Base-by-base conservation (phyloP, 2,113 vertebrate genomes). In the Reinhardtius hippoglossoides region DNA sequence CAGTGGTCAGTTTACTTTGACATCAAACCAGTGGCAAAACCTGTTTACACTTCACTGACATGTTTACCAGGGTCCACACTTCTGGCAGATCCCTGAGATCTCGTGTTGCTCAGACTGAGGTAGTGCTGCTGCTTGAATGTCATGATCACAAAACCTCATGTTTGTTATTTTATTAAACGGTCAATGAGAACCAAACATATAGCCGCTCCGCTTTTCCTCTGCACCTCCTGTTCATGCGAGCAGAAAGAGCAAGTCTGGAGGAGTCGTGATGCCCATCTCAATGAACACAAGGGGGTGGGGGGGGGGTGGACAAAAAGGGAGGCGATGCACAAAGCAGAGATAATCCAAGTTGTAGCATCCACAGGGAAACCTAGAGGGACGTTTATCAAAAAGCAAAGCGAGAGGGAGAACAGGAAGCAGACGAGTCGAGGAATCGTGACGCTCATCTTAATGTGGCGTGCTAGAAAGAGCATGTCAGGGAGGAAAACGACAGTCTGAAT, bases 231-330 rank as follows among this genome's bases (percentile, higher is more conserved):
- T 78, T 91, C 92, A 92, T 85, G 84, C 2, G 57, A 90, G 80
- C 85, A 87, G 87, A 90, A 88, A 76, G 78, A 84, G 81, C 20
- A 71, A 90, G 89, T 86, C 92, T 93, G 81, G 76, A 66, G 82
- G 83, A 92, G 88, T 91, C 92, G 90, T 93, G 94, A 94, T 86
- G 85, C 88, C 85, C 91, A 93, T 94, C 85, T 93, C 86, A 93
- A 94, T 93, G 92, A 91, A 16, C 13, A 60, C 37, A 35, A 67
- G 66, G 40, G 57, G 21, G 64, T 60, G 40, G 56, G 72, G 67
- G 60, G n/a, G n/a, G n/a, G n/a, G 71, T 60, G 73, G 72, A 76
- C 81, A 40, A 79, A 81, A 42, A 37, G 21, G 75, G 72, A 76
- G 72, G 81, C 21, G 57, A 69, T 59, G 77, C 55, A 21, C 67